These are phyloP conservation scores for Hydraecia micacea DNA, from an alignment of 2,888 invertebrate species.

Conservation along the genomic window DNA sequence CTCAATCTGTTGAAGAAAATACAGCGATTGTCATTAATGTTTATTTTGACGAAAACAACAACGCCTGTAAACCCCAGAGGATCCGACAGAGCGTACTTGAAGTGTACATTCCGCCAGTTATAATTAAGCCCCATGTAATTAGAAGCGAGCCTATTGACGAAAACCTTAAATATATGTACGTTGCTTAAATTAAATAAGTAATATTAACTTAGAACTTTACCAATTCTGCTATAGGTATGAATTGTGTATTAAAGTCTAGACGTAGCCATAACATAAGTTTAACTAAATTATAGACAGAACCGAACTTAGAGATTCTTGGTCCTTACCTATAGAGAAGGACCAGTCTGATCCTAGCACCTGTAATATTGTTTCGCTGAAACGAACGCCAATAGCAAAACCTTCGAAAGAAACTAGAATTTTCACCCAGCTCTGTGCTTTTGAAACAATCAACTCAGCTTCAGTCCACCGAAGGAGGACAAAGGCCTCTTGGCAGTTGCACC, in stretches of 20 bases:
- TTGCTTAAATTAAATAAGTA: neutral
- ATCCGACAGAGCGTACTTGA: neutral
- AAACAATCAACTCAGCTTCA: conserved; percentile 2
- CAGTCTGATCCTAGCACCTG: neutral
- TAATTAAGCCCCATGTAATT: neutral
- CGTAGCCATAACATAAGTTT: neutral
- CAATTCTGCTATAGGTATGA: neutral
- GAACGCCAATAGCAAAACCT: neutral
- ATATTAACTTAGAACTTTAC: neutral
- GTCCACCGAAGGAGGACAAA: conserved; percentile 30
- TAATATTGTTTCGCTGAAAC: neutral
- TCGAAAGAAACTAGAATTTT: neutral
- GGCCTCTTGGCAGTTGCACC: conserved; percentile 5
- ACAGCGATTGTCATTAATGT: too few relatives aligned
- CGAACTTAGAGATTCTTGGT: neutral
- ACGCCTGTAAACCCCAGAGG: neutral
- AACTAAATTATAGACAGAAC: neutral
- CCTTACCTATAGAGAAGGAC: neutral
- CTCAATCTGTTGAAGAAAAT: neutral
- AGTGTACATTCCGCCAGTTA: neutral
- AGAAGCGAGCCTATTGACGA: neutral
- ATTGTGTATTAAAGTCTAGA: neutral
- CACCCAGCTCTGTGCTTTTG: neutral
- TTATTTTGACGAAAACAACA: neutral
- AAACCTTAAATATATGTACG: neutral